Evolutionary conservation across 92 coral and sea anemone species (phyloP), one percentile per base, ranked within the genome.

Genomic region (Phenganax subtilis): DNA sequence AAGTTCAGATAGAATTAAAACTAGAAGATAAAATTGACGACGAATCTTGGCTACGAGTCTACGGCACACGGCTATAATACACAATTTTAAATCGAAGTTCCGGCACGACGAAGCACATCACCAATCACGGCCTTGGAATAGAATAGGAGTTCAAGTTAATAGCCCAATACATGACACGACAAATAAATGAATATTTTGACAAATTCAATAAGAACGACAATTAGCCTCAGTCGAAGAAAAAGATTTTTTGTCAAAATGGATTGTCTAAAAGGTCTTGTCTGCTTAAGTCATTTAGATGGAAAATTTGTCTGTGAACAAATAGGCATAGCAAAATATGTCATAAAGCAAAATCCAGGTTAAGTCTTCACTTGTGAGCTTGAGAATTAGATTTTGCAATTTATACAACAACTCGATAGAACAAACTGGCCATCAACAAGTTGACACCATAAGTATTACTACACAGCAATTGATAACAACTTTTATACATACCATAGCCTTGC

Each of bases 41-140:
- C 15, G 11, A 12, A 68, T 68, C 47, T 37, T 37, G 47, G 47
- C 27, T 59, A 14, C 65, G 65, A 59, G 62, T 25, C 28, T 54
- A 53, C 62, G 77, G 61, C 58, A 15, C 44, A 63, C 62, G 70
- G 17, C 51, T 60, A 61, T 12, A 8, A 68, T 77, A 29, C 53
- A 59, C 55, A 57, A 51, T 60, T 63, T 79, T 57, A 76, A 79
- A 63, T 79, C 83, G 74, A 47, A 63, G 51, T 20, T 79, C 55
- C 83, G 67, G 74, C 9, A 59, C 51, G 70, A 64, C 83, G 55
- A 55, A 55, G 64, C 15, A 27, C 85, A 83, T 91, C 96, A 91
- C 96, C 96, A 91, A 85, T 84, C 91, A 1, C 96, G 89, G 90
- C 96, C 96, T 91, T 82, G 80, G 84, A 86, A 91, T 83, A 86